Base-by-base conservation (phyloP, 2,888 invertebrate genomes). In the Latrodectus hesperus region DNA sequence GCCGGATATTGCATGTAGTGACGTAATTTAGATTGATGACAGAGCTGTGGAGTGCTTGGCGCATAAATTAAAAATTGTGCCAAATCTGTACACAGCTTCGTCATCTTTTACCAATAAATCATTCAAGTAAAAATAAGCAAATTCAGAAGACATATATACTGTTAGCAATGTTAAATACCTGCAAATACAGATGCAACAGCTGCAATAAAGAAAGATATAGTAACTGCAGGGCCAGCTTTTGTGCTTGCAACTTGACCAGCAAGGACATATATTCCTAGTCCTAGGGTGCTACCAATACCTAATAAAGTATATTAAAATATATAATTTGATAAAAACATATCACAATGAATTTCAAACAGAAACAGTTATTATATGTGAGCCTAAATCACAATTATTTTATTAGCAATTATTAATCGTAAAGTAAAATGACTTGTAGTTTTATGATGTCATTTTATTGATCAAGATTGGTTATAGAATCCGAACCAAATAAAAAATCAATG, bases 171-270 rank as follows among this genome's bases (percentile, higher is more conserved):
- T 38, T 6, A 38, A 38, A 17, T 91, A 96, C 97, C 97, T 90
- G 98, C 97, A 92, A 98, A 95, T 1, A 97, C 96, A 0, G 98
- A 98, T 0, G 98, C 98, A 65, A 98, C 92, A 6, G 98, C 98
- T 1, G 98, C 98, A 1, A 98, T 95, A 17, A 98, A 93, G 92
- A 99, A 98, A 55, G 98, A 97, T 17, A 99, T 91, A 9, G 96
- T 95, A 1, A 98, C 97, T 0, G 97, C 97, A 0, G 99, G 99
- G 0, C 99, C 99, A 0, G 98, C 96, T 8, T 95, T 95, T 67
- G 95, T 94, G 91, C 95, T 96, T 11, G 98, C 97, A 5, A 98
- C 97, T 14, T 96, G 94, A 0, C 98, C 98, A 11, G 97, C 98
- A 88, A 99, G 93, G 72, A 99, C 98, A 92, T 99, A 99, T 16